These are phyloP conservation scores for Eustalomyia histrio DNA, from an alignment of 2,888 invertebrate species.

Conservation along the genomic window DNA sequence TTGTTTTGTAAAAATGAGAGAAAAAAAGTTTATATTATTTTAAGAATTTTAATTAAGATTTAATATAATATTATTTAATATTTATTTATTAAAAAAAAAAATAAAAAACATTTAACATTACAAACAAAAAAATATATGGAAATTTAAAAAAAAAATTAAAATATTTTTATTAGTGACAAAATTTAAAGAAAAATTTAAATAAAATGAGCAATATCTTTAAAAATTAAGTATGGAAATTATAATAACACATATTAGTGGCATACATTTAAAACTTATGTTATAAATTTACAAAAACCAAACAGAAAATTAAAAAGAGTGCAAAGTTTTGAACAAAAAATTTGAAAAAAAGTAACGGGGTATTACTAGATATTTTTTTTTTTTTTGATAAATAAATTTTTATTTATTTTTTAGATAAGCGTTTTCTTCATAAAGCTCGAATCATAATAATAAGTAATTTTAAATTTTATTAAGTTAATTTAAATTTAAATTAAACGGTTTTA, in stretches of 20 bases:
- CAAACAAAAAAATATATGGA: background rate
- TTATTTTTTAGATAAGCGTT: background rate
- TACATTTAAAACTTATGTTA: background rate
- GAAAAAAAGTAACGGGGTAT: background rate
- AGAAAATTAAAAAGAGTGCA: background rate
- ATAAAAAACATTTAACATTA: slow-evolving; percentile 49
- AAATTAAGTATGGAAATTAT: background rate
- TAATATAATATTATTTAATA: no score
- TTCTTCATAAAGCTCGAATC: background rate
- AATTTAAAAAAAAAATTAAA: slow-evolving; percentile 31
- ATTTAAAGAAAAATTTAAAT: slow-evolving; percentile 15
- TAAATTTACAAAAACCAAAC: background rate
- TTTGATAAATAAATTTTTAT: background rate
- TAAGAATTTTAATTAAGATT: slow-evolving; percentile 8
- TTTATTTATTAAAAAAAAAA: background rate
- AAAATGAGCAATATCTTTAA: background rate
- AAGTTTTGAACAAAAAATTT: background rate
- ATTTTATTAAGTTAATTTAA: no score
- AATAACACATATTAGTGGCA: background rate
- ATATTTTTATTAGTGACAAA: background rate
- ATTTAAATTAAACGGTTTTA: background rate
- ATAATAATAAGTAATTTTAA: background rate
- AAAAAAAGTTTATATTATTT: slow-evolving; percentile 7
- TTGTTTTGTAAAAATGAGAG: background rate
- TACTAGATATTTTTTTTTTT: background rate